Evolutionary conservation across 2,113 vertebrate genomes (phyloP).

Genomic region (Actenoides lindsayi): DNA sequence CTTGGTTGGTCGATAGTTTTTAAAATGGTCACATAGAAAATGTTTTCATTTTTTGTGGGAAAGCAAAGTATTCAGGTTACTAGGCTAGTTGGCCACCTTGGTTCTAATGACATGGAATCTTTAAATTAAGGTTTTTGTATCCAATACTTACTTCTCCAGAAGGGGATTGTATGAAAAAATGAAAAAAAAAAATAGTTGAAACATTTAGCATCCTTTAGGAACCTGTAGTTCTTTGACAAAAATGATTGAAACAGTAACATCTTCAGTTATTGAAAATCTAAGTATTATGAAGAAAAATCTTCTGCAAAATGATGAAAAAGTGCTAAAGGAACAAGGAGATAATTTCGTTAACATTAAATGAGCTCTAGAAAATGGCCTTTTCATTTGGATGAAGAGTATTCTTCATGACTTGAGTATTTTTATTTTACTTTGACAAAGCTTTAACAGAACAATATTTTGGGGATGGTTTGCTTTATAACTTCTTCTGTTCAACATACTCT

Average conservation of each 20-base stretch:
- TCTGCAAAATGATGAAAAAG: neutral
- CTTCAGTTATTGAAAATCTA: neutral
- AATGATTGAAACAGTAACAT: neutral
- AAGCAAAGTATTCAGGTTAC: neutral
- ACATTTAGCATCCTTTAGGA: neutral
- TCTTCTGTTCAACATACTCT: neutral
- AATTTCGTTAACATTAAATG: neutral
- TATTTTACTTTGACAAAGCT: neutral
- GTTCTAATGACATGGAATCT: neutral
- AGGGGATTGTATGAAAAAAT: neutral
- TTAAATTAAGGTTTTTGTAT: neutral
- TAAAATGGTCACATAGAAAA: neutral
- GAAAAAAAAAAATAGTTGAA: neutral
- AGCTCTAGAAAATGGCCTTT: neutral
- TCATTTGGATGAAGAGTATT: neutral
- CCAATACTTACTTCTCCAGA: neutral
- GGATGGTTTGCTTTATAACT: neutral
- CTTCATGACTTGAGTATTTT: neutral
- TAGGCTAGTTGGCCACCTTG: neutral
- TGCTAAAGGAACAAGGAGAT: neutral
- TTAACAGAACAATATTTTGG: neutral
- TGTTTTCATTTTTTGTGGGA: neutral
- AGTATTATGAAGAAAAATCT: neutral
- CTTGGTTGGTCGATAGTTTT: neutral
- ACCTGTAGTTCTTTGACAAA: neutral